Evolutionary conservation across 2,113 vertebrate genomes (phyloP).

Genomic region (Oriolus oriolus): DNA sequence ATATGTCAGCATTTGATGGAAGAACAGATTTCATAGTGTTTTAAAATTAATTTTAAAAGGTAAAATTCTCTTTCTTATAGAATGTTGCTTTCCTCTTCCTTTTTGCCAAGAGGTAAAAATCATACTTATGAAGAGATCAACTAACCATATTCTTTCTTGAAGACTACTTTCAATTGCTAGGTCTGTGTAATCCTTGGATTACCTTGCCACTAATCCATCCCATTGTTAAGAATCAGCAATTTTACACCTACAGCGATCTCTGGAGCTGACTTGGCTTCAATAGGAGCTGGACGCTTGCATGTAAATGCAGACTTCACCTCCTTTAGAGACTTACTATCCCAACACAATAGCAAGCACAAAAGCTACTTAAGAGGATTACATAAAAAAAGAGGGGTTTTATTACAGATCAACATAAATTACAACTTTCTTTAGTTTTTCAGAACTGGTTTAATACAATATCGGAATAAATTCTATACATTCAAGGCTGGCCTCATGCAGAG

Average conservation of each 20-base stretch:
- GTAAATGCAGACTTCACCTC: not conserved
- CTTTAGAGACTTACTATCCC: not conserved
- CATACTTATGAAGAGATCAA: not conserved
- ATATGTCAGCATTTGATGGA: not conserved
- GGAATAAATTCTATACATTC: not conserved
- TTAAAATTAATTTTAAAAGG: not conserved
- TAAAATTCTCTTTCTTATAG: not conserved
- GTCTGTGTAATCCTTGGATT: constrained; percentile 31
- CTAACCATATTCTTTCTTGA: not conserved
- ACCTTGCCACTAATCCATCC: not conserved
- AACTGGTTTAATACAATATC: not conserved
- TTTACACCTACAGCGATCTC: constrained; percentile 9
- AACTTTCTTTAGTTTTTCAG: not conserved
- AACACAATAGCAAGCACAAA: not conserved
- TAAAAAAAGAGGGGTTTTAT: not conserved
- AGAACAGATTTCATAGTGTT: not conserved
- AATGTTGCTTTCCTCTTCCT: not conserved
- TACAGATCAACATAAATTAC: not conserved
- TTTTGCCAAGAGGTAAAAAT: not conserved
- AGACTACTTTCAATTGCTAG: not conserved
- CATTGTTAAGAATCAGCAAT: not conserved
- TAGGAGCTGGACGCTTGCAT: not conserved
- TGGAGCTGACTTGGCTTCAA: not conserved
- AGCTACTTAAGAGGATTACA: not conserved
- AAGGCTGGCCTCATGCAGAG: not conserved